Conservation (phyloP, 2,797 vertebrate species). For the Phalanger gymnotis region DNA sequence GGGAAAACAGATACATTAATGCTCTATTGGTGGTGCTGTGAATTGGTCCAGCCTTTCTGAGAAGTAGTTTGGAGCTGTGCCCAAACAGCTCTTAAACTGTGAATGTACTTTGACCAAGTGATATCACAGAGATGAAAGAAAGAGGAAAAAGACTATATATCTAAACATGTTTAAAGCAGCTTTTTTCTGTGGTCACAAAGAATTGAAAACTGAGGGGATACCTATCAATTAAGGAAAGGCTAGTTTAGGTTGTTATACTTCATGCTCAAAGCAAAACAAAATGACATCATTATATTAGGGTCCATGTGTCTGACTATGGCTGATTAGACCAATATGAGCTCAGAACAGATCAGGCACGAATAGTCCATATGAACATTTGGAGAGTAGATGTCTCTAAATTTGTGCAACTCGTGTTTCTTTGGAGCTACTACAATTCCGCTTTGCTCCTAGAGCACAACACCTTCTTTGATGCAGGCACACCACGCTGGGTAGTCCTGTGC, state of each 20-base stretch:
- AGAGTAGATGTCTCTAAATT: no score
- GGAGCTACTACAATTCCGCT: no score
- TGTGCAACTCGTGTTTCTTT: no score
- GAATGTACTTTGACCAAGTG: neutral
- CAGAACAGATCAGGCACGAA: no score
- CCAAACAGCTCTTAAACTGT: neutral
- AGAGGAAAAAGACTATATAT: neutral
- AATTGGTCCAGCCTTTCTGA: neutral
- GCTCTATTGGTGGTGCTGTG: neutral
- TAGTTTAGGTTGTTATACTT: neutral
- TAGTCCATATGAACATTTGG: no score
- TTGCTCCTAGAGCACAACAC: no score
- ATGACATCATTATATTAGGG: neutral
- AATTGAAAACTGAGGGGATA: neutral
- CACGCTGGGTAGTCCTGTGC: no score
- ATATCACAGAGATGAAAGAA: neutral
- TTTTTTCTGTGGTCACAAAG: neutral
- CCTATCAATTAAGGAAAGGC: neutral
- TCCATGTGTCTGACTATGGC: neutral
- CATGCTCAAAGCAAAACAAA: neutral
- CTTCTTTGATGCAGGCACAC: no score
- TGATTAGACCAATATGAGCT: neutral
- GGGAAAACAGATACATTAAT: neutral
- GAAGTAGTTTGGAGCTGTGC: neutral
- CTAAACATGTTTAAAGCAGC: neutral